Evolutionary conservation across 2,113 vertebrate species (phyloP), one percentile per base, ranked within the genome.

Genomic region (Cichladusa arquata): DNA sequence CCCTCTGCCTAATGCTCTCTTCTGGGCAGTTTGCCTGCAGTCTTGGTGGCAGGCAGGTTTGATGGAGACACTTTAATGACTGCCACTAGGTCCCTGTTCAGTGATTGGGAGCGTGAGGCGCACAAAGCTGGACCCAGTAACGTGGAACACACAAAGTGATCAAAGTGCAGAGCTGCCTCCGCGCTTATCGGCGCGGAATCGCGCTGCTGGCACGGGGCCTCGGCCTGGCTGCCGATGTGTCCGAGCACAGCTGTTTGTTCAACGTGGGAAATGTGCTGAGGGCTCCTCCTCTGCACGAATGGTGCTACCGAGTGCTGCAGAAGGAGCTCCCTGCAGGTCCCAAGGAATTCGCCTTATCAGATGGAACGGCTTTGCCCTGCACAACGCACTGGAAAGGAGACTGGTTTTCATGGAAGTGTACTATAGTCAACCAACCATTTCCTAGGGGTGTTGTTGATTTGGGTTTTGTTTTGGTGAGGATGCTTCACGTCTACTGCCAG

Each of bases 61-160:
- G 86, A 72, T 42, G 65, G 86, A 33, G 86, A 71, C 53, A 51
- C 40, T 56, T 19, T 18, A 67, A 40, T 1, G 3, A 51, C 56
- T 71, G 83, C 51, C 48, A 19, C 64, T 53, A 28, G 48, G 16
- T 81, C 28, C 67, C 47, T 0, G 0, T 71, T 47, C 44, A 17
- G 79, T 0, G 0, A 20, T 36, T 0, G 1, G 73, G 61, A 31
- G 50, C 1, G 0, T 2, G 5, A 82, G 53, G n/a, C 11, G 12
- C 6, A 1, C 64, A 60, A 62, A 67, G 51, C 57, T 0, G 0
- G 29, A 8, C 36, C 51, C 0, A 4, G 2, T 36, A 38, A 60
- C 0, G 11, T 14, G 44, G 83, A 72, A 86, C 70, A 51, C 67
- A 71, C 82, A 33, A 62, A 81, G 36, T 1, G 74, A 95, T 96